These are phyloP conservation scores for Dysidea cf. avara DNA, from an alignment of 37 sponge, comb jelly and placozoan genomes.

Conservation along the genomic window DNA sequence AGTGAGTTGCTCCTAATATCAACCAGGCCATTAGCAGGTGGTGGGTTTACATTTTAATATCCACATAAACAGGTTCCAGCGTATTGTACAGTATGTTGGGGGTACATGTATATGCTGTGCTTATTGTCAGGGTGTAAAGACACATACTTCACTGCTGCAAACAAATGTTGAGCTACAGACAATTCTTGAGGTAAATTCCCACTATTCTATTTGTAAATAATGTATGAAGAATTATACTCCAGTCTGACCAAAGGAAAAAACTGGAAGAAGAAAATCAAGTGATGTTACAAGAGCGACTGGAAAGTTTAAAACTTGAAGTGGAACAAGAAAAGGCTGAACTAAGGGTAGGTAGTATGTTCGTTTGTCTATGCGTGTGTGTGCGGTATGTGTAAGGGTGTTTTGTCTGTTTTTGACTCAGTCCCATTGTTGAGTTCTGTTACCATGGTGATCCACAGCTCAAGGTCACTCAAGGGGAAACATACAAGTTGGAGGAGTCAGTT, in stretches of 20 bases:
- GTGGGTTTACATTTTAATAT: too few relatives aligned
- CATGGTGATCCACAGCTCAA: background rate
- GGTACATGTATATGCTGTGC: too few relatives aligned
- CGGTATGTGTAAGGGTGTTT: too few relatives aligned
- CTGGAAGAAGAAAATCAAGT: conserved; percentile 11
- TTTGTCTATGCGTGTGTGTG: background rate
- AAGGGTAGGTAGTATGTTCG: conserved; percentile 3
- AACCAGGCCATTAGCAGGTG: too few relatives aligned
- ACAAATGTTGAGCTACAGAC: conserved; percentile 18
- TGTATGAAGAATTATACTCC: background rate
- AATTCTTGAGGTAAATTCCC: conserved; percentile 18
- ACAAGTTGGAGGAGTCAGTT: background rate
- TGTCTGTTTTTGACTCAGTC: too few relatives aligned
- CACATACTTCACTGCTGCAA: conserved; percentile 1
- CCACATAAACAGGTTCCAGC: too few relatives aligned
- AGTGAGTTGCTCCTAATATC: too few relatives aligned
- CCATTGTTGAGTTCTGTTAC: too few relatives aligned
- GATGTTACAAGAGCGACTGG: conserved; percentile 11
- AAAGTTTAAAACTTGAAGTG: conserved; percentile 30
- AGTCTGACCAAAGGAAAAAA: conserved; percentile 38
- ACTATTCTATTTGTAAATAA: too few relatives aligned
- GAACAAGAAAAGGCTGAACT: conserved; percentile 41
- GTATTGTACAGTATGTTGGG: too few relatives aligned
- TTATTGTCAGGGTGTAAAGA: conserved; percentile 40
- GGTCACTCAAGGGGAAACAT: background rate